Base-by-base conservation (phyloP, 2,113 vertebrate genomes). In the Ancistrus triradiatus region DNA sequence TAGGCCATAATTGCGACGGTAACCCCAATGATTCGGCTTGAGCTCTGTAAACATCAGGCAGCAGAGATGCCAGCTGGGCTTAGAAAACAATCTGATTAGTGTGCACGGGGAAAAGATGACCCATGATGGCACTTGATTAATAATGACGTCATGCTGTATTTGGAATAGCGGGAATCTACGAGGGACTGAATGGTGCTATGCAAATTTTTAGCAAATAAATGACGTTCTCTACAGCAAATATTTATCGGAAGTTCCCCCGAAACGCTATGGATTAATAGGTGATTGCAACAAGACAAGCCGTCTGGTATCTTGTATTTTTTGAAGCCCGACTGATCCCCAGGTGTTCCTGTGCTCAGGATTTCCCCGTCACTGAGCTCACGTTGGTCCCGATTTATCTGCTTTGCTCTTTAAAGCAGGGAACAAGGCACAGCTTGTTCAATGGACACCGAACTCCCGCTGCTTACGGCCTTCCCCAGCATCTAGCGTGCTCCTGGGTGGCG, bases 311-410 rank as follows among this genome's bases (percentile, higher is more conserved):
- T 62, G 31, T 51, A 46, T 33, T 55, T 66, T 43, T 63, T 73
- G 86, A 86, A 84, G 83, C 82, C 77, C 80, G 85, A 87, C 83
- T 84, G 85, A 88, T 86, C 81, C 77, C 77, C 80, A 78, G 77
- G 83, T 74, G 61, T 69, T 64, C 61, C 47, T 67, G 63, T 69
- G 57, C 78, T 66, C 77, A 76, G 78, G 85, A 86, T 83, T 86
- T 82, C 79, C 80, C 79, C 83, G 84, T 86, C 82, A 78, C 82
- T 83, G 80, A 86, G 84, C 84, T 87, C 81, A 81, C 83, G 84
- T 87, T 83, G 83, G 81, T 86, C 82, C 76, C 79, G 85, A 82
- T 86, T 85, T 85, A 87, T 87, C 85, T 86, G 82, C 82, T 87
- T 86, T 58, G 83, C 80, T 85, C 78, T 56, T 82, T 83, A 86